Base-by-base conservation (phyloP, 2,888 invertebrate genomes). In the Lottia gigantea region DNA sequence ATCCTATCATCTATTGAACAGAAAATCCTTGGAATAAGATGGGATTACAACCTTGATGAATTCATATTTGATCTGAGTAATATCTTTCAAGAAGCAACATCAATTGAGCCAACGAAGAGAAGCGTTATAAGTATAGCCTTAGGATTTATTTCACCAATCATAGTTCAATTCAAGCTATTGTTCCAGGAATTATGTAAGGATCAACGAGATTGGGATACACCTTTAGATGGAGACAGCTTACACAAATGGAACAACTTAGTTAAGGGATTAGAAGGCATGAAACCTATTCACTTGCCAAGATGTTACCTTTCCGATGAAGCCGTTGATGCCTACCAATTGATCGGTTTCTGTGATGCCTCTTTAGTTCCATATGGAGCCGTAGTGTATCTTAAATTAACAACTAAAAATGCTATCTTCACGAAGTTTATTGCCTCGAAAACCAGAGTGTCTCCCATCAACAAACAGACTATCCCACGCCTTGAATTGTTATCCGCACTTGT, bases 81-180 rank as follows among this genome's bases (percentile, higher is more conserved):
- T 19, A 49, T 49, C 19, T 16, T 49, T 49, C n/a, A 16, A 0
- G 49, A 49, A 49, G 49, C 49, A 6, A 15, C 15, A 49, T 15
- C 15, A 49, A 49, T 14, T n/a, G 49, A 49, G 14, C 49, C 49
- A 6, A 49, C 49, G 16, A 49, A 49, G n/a, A 15, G 49, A n/a
- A 49, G 14, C n/a, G 49, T 49, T n/a, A 49, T 49, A 49, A 49
- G 49, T 14, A 49, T 49, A 15, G 49, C 49, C 6, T n/a, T 49
- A n/a, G 49, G 49, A 49, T 49, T 49, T 49, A 15, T 49, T 49
- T 49, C 49, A n/a, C 49, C 49, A n/a, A 49, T 49, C 15, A 49
- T 49, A 15, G n/a, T 49, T 14, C 49, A 49, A 49, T 49, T 49
- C n/a, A 49, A 49, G n/a, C 49, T 49, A n/a, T n/a, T 49, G 49